These are phyloP conservation scores for Saimiri boliviensis DNA, from an alignment of 2,113 vertebrate species.

Conservation along the genomic window DNA sequence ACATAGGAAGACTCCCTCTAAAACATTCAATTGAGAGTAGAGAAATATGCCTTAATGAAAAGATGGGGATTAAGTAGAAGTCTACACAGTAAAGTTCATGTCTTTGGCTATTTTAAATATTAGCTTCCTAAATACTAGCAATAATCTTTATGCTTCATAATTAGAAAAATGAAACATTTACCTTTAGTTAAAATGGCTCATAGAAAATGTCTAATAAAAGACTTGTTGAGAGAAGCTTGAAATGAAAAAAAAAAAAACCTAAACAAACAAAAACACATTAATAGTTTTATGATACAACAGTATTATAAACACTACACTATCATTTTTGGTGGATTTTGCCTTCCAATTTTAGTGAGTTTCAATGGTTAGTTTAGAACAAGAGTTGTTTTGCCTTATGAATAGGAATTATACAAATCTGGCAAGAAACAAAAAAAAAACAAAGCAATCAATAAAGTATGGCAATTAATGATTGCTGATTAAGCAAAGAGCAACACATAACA, in stretches of 20 bases:
- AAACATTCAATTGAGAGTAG: neutral
- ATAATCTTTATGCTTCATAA: neutral
- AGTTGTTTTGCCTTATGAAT: no score
- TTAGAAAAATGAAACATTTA: neutral
- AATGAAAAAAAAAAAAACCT: neutral
- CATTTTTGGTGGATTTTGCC: no score
- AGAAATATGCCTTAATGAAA: neutral
- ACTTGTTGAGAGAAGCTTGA: neutral
- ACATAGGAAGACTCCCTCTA: neutral
- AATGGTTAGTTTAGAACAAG: no score
- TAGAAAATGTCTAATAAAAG: neutral
- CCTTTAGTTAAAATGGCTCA: neutral
- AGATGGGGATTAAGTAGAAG: neutral
- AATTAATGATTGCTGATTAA: no score
- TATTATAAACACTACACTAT: no score
- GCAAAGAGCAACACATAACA: no score
- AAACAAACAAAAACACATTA: neutral
- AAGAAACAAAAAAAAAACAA: no score
- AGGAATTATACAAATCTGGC: no score
- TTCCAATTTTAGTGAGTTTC: no score
- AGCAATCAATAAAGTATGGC: no score
- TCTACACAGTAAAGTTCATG: neutral
- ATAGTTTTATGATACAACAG: neutral
- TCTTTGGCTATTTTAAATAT: neutral
- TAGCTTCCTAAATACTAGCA: neutral